Percentiles rank a stretch among this genome's conserved stretches.
These are phyloP conservation scores for Dolichoris vasculosae DNA, from an alignment of 1,140 invertebrate species.

Conservation along the genomic window DNA sequence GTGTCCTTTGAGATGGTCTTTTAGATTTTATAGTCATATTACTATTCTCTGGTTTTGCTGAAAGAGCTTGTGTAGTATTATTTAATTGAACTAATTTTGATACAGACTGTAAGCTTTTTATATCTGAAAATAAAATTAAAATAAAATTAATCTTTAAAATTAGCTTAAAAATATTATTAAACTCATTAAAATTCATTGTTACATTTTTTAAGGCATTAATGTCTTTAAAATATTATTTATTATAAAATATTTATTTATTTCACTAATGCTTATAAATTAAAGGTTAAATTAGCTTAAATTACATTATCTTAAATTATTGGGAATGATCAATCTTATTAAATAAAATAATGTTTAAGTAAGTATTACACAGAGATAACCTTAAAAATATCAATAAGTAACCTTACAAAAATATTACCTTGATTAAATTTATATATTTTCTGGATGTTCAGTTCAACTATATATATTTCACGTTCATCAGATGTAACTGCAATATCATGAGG, in stretches of 20 bases:
- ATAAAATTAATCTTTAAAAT: neutral
- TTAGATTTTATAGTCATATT: neutral
- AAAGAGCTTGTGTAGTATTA: conserved; percentile 28
- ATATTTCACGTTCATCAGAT: conserved; percentile 80
- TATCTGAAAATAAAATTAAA: conserved; percentile 42
- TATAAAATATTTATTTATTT: neutral
- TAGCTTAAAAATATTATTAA: neutral
- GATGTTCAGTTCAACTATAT: conserved; percentile 83
- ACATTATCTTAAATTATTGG: neutral
- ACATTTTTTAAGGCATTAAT: too few relatives aligned
- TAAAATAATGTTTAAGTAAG: neutral
- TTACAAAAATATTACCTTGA: conserved; percentile 61
- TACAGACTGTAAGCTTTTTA: conserved; percentile 30
- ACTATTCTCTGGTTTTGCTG: neutral
- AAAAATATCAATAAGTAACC: neutral
- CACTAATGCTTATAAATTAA: conserved; percentile 5
- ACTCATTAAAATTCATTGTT: too few relatives aligned
- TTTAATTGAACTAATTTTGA: conserved; percentile 29
- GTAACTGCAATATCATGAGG: conserved; percentile 86
- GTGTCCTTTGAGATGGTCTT: conserved; percentile 34
- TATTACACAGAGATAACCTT: neutral
- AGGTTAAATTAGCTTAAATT: neutral
- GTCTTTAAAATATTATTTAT: too few relatives aligned
- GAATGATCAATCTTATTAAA: neutral
- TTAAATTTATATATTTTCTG: conserved; percentile 80